Conservation (phyloP, 2,797 vertebrate species). For the Graptemys geographica region DNA sequence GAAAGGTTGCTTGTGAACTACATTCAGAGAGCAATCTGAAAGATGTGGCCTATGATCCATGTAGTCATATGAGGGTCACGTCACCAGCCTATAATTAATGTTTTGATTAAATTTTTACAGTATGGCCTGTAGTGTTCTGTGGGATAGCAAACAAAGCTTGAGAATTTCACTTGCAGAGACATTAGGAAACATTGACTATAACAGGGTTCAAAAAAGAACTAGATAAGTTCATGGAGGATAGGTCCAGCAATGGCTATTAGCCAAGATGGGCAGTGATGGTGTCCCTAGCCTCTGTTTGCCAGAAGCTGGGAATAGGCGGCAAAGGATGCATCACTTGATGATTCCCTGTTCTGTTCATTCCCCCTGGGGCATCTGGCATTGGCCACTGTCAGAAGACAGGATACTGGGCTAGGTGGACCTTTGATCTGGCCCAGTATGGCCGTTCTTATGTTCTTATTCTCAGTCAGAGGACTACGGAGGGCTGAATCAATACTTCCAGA, state of each 20-base stretch:
- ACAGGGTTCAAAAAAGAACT: no score
- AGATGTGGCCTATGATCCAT: neutral
- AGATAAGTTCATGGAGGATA: no score
- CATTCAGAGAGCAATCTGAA: neutral
- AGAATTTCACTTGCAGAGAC: neutral
- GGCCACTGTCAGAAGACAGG: no score
- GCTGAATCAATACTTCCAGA: neutral
- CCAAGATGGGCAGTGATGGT: no score
- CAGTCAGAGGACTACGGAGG: neutral
- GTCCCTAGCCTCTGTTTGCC: no score
- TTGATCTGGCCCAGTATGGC: no score
- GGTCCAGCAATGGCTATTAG: no score
- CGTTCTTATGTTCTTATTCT: neutral
- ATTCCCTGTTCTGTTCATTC: no score
- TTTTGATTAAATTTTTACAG: neutral
- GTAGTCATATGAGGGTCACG: neutral
- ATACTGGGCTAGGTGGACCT: no score
- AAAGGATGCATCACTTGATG: no score
- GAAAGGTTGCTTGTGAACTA: neutral
- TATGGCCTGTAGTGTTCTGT: accelerated
- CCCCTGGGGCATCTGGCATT: no score
- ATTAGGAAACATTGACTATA: neutral
- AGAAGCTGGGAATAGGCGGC: no score
- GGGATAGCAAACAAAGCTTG: neutral
- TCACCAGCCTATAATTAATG: neutral